Conservation (phyloP, 2,888 invertebrate species). For the Octonoba sinensis region DNA sequence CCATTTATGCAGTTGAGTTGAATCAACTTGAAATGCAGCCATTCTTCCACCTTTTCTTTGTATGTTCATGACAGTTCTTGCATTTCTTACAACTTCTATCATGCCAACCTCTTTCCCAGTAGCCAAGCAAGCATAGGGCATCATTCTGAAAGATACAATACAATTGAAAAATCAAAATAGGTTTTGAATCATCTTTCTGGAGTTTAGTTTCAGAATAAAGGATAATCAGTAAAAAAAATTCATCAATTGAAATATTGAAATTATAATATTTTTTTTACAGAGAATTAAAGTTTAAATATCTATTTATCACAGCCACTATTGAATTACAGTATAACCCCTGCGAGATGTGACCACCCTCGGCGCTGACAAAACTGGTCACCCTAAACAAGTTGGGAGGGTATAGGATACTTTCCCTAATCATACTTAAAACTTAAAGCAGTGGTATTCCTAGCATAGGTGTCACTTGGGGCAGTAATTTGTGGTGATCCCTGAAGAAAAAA, state of each 20-base stretch:
- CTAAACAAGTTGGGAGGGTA: too few relatives aligned
- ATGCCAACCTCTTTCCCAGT: conserved; percentile 73
- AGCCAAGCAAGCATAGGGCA: conserved; percentile 76
- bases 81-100: conserved; percentile 76
- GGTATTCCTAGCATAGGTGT: too few relatives aligned
- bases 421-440: too few relatives aligned
- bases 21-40: conserved; percentile 74
- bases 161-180: not conserved
- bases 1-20: conserved; percentile 74
- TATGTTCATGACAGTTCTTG: conserved; percentile 76
- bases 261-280: too few relatives aligned
- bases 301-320: too few relatives aligned
- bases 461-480: too few relatives aligned
- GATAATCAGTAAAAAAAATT: not conserved
- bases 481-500: too few relatives aligned
- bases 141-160: conserved; percentile 71
- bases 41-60: conserved; percentile 73
- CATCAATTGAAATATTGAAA: not conserved
- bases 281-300: too few relatives aligned
- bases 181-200: not conserved
- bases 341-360: too few relatives aligned
- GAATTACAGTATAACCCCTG: too few relatives aligned
- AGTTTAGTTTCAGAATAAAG: not conserved
- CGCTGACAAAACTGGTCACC: too few relatives aligned
- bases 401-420: too few relatives aligned